Percentiles rank a stretch among this genome's conserved stretches.
These are phyloP conservation scores for Tridacna crocea DNA, from an alignment of 2,888 invertebrate genomes.

Conservation along the genomic window DNA sequence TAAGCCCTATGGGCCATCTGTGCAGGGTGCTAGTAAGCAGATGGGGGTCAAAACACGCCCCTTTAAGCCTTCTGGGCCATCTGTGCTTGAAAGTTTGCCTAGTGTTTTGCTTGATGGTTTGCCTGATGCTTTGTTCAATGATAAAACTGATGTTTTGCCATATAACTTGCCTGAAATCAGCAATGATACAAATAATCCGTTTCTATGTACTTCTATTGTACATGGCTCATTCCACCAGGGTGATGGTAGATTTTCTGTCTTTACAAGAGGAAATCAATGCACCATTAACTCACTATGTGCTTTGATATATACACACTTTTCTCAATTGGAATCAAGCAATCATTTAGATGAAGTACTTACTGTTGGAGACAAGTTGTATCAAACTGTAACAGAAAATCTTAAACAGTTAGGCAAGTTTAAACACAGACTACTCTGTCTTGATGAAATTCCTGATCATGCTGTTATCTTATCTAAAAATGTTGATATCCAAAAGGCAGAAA, in stretches of 20 bases:
- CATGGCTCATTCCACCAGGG: constrained; percentile 42
- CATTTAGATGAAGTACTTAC: constrained; percentile 31
- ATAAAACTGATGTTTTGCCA: constrained; percentile 23
- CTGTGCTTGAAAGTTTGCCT: constrained; percentile 32
- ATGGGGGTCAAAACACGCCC: constrained; percentile 19
- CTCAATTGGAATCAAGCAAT: background rate
- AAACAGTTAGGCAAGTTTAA: constrained; percentile 14
- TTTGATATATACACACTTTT: constrained; percentile 23
- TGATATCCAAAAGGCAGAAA: constrained; percentile 12
- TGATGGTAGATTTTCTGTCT: constrained; percentile 19
- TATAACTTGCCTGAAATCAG: constrained; percentile 26
- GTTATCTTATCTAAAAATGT: background rate
- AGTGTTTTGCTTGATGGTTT: constrained; percentile 34
- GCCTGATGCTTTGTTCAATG: constrained; percentile 31
- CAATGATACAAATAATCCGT: constrained; percentile 4
- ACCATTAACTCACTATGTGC: constrained; percentile 33
- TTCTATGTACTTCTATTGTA: background rate
- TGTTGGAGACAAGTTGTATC: constrained; percentile 27
- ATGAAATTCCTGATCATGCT: constrained; percentile 34
- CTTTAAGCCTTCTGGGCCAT: constrained; percentile 10
- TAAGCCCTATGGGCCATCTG: constrained; percentile 30
- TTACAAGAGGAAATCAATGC: constrained; percentile 47
- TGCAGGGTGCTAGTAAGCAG: constrained; percentile 29
- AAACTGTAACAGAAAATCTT: constrained; percentile 8
- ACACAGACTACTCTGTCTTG: constrained; percentile 21